These are phyloP conservation scores for Toxostoma redivivum DNA, from an alignment of 2,113 vertebrate genomes.

Conservation along the genomic window DNA sequence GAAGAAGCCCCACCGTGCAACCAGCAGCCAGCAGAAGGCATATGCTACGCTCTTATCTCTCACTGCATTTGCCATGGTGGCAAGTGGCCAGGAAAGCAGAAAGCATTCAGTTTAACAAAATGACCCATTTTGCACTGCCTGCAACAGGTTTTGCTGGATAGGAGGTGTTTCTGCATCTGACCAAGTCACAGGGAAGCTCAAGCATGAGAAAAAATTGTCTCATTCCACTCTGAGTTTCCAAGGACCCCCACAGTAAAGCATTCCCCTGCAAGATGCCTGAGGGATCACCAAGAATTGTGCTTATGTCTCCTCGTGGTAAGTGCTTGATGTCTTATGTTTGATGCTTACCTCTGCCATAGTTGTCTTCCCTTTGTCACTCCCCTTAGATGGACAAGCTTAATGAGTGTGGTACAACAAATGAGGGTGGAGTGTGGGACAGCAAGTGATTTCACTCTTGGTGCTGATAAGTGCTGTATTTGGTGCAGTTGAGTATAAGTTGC, in stretches of 20 bases:
- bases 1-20: too few relatives aligned
- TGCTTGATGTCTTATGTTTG: background rate
- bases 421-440: background rate
- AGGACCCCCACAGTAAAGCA: background rate
- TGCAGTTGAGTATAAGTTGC: background rate
- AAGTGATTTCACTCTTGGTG: background rate
- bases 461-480: background rate
- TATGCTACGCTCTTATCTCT: background rate
- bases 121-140: background rate
- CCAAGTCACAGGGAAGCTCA: background rate
- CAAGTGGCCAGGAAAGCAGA: background rate
- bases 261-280: accelerated
- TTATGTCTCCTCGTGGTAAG: background rate
- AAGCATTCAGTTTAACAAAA: background rate
- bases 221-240: background rate
- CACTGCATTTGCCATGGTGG: background rate
- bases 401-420: background rate
- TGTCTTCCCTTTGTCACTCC: background rate
- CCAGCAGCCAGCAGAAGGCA: too few relatives aligned
- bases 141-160: background rate
- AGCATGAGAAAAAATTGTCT: background rate
- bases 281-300: accelerated
- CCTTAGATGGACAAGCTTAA: background rate
- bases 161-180: background rate
- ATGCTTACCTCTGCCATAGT: background rate